Evolutionary conservation across 1,140 invertebrate genomes (phyloP), one percentile per base, ranked within the genome.

Genomic region (Cyclargus thomasi): DNA sequence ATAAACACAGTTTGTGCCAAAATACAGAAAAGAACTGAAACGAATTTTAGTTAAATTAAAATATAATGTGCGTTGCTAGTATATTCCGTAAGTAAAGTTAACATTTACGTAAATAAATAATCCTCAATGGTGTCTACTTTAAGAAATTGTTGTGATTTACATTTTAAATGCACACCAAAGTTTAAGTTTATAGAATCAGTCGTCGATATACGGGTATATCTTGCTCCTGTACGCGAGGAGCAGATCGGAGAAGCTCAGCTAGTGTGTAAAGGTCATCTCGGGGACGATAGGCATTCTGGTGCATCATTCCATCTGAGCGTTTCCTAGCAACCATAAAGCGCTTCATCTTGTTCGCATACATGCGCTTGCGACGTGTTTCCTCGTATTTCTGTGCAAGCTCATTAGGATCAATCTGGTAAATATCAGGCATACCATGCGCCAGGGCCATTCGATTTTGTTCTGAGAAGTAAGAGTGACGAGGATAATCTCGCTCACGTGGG

Each of bases 311-410:
- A 53, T 91, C 86, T 0, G 89, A 90, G 11, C 90, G 86, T 74
- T 91, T 91, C 69, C 88, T 80, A 6, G 90, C 86, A 3, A 91
- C 90, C 90, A 91, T 91, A 75, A 91, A 91, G 14, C 90, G 77
- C 71, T 91, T 91, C 79, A 88, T 83, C 65, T 88, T 88, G 70
- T 89, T 90, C 3, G 82, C 81, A 67, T 91, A 91, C 72, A 90
- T 86, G 70, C 88, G 82, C 72, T 91, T 91, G 69, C 90, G 89
- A 55, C 90, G 88, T 0, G 86, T 85, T 53, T 91, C 90, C 65
- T 90, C 83, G 65, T 88, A 89, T 29, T 86, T 80, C 23, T 86
- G 83, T 3, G 83, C 78, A 6, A 90, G 70, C 75, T 91, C 88
- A 63, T 85, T 82, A 2, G 88, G 81, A 62, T 81, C 82, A 0